Percentiles rank a stretch among this genome's conserved stretches.
These are phyloP conservation scores for Enteromius paludinosus DNA, from an alignment of 2,797 vertebrate genomes.

Conservation along the genomic window DNA sequence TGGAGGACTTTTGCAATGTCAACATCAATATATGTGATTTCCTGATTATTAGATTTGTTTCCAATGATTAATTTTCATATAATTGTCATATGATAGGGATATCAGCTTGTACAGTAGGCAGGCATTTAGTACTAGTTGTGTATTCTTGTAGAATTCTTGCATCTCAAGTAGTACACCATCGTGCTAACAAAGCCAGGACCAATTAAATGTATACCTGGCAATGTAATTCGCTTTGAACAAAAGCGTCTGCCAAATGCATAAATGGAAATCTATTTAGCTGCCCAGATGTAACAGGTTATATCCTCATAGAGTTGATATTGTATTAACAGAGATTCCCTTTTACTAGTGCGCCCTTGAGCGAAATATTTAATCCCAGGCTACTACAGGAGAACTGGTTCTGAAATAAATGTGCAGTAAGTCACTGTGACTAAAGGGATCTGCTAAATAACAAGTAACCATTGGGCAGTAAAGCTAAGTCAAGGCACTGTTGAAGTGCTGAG, in stretches of 20 bases:
- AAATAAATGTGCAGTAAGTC: conserved; percentile 1
- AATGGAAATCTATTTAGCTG: neutral
- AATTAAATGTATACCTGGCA: neutral
- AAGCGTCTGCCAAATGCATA: neutral
- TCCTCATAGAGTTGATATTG: neutral
- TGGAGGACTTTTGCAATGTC: neutral
- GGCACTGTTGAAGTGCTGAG: neutral
- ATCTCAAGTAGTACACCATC: neutral
- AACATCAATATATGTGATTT: neutral
- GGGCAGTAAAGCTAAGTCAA: conserved; percentile 8
- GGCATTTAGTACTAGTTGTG: neutral
- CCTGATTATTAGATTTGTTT: neutral
- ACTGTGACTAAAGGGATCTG: conserved; percentile 16
- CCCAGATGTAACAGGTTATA: neutral
- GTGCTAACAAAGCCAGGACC: neutral
- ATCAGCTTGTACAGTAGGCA: too few relatives aligned
- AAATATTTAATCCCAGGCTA: neutral
- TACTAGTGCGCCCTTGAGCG: neutral
- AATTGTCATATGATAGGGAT: neutral
- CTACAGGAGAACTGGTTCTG: neutral
- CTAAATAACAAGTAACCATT: conserved; percentile 1
- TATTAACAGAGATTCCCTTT: neutral
- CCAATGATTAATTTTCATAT: neutral
- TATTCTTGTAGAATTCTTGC: neutral
- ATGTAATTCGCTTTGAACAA: neutral